A percentile compares a stretch with the other conserved stretches of the same genome.
Conservation (phyloP, 1,140 invertebrate genomes). For the Aphelenchoides avenae region DNA sequence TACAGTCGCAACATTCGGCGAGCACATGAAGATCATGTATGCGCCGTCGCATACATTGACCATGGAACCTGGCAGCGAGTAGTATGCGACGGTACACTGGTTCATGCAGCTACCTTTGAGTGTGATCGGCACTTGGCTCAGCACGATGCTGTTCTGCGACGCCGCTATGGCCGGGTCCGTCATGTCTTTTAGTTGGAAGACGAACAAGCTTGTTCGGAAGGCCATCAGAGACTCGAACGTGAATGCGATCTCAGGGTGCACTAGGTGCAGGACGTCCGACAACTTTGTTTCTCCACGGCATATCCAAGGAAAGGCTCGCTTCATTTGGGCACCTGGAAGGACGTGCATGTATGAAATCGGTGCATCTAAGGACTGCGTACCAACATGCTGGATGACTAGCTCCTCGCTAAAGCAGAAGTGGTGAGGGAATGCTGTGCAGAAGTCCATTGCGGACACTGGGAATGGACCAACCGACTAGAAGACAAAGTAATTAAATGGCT, state of each 20-base stretch:
- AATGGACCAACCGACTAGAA: no score
- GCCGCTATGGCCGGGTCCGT: not conserved
- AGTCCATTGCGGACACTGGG: no score
- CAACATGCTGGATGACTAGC: slow-evolving; percentile 59
- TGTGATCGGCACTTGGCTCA: slow-evolving; percentile 28
- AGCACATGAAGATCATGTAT: slow-evolving; percentile 62
- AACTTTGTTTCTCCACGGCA: slow-evolving; percentile 45
- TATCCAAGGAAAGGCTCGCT: slow-evolving; percentile 29
- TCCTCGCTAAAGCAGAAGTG: slow-evolving; percentile 61
- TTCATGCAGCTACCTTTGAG: slow-evolving; percentile 37
- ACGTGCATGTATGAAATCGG: not conserved
- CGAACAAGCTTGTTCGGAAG: slow-evolving; percentile 45
- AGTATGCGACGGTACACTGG: no score
- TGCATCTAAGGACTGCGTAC: slow-evolving; percentile 26
- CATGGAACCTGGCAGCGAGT: slow-evolving; percentile 59
- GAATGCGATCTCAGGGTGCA: slow-evolving; percentile 60
- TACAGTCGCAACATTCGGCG: slow-evolving; percentile 60
- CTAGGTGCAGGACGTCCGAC: slow-evolving; percentile 55
- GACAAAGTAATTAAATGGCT: no score
- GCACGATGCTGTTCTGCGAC: slow-evolving; percentile 18
- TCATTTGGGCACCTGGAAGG: slow-evolving; percentile 39
- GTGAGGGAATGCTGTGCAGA: slow-evolving; percentile 60
- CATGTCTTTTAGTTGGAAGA: slow-evolving; percentile 34
- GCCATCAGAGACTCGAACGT: slow-evolving; percentile 58
- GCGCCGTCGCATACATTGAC: slow-evolving; percentile 59